A percentile compares a stretch with the other conserved stretches of the same genome.
These are phyloP conservation scores for Erethizon dorsatum DNA, from an alignment of 2,797 vertebrate genomes.

Conservation along the genomic window DNA sequence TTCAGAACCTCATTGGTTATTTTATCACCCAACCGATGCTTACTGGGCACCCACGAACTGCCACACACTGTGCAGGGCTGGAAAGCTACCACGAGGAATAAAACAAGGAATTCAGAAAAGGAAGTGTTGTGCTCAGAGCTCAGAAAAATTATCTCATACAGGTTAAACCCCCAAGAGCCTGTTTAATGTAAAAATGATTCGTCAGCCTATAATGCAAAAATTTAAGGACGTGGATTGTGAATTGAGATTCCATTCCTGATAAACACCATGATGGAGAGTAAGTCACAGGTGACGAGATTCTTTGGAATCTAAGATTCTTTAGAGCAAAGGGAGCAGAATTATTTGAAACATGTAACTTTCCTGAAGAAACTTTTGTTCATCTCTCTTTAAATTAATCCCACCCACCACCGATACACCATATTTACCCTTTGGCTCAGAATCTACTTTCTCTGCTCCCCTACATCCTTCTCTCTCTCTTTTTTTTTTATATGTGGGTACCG, in stretches of 20 bases:
- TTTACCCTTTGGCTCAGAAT: constrained; percentile 32
- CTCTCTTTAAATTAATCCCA: background rate
- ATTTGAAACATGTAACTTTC: background rate
- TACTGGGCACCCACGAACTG: background rate
- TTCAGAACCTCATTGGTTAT: constrained; percentile 13
- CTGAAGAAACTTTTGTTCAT: constrained; percentile 19
- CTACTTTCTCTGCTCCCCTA: constrained; percentile 3
- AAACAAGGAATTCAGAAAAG: constrained; percentile 42
- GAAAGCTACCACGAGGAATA: background rate
- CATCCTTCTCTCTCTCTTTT: background rate
- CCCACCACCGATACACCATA: background rate
- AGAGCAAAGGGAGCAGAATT: constrained; percentile 21
- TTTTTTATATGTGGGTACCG: too few relatives aligned
- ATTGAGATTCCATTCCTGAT: background rate
- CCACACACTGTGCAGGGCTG: background rate
- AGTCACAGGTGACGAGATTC: background rate
- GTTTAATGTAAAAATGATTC: background rate
- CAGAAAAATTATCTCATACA: background rate
- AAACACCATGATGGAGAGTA: background rate
- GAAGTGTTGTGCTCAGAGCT: background rate
- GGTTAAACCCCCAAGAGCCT: background rate
- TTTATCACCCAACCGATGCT: constrained; percentile 21
- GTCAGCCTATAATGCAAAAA: constrained; percentile 8
- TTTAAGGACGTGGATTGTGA: constrained; percentile 15
- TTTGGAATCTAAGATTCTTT: background rate